These are phyloP conservation scores for Rhinolophus sinicus DNA, from an alignment of 2,113 vertebrate genomes.

Conservation along the genomic window DNA sequence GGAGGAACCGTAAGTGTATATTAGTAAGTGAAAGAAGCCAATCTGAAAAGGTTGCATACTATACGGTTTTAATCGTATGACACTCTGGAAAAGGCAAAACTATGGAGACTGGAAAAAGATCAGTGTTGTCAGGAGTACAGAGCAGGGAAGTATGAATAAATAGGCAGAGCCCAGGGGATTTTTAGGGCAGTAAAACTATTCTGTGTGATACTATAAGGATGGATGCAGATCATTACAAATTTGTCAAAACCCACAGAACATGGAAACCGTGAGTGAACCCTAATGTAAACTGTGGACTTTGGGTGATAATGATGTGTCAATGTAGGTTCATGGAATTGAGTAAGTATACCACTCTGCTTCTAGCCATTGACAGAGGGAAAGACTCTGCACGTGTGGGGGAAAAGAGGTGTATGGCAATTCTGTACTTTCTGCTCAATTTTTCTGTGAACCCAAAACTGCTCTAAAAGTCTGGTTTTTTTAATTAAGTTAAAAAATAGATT, in stretches of 20 bases:
- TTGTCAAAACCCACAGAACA: background rate
- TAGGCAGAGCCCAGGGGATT: background rate
- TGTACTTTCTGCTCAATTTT: background rate
- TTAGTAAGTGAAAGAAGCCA: background rate
- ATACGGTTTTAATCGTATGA: background rate
- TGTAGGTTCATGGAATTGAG: background rate
- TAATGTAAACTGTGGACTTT: background rate
- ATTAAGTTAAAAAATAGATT: constrained; percentile 11
- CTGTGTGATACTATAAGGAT: background rate
- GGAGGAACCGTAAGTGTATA: background rate
- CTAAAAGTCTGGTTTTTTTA: background rate
- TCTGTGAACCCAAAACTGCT: background rate
- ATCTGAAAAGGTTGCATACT: background rate
- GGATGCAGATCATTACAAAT: background rate
- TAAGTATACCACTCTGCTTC: background rate
- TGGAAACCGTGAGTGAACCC: background rate
- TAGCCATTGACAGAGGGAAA: background rate
- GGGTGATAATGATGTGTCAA: background rate
- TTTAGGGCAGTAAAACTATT: background rate
- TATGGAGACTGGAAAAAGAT: background rate
- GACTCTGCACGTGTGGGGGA: background rate
- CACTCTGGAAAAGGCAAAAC: background rate
- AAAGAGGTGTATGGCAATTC: background rate
- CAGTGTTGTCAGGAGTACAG: background rate
- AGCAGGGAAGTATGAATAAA: background rate